Evolutionary conservation across 2,113 vertebrate species (phyloP).

Genomic region (Bubo blakistoni): DNA sequence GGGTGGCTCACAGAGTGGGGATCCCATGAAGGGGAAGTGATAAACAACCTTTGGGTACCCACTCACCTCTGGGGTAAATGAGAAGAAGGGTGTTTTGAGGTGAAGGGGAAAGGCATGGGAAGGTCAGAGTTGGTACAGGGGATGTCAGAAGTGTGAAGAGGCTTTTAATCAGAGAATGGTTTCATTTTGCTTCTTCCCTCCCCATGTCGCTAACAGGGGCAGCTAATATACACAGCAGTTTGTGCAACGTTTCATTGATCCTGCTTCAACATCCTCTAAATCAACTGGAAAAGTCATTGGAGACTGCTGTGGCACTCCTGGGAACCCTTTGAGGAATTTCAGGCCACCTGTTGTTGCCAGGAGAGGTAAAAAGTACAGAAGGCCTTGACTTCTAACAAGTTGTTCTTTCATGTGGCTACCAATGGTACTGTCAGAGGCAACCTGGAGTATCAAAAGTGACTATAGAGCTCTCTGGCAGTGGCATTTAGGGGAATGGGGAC

Average conservation of each 20-base stretch:
- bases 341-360: not conserved
- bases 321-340: not conserved
- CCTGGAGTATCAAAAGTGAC: not conserved
- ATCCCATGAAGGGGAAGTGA: not conserved
- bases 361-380: not conserved
- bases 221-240: not conserved
- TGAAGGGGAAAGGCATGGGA: not conserved
- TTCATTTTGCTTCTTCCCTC: not conserved
- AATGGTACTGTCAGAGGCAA: not conserved
- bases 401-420: not conserved
- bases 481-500: not conserved
- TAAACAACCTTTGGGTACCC: not conserved
- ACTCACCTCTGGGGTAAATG: not conserved
- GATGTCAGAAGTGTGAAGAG: not conserved
- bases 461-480: not conserved
- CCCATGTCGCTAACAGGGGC: not conserved
- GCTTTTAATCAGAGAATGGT: not conserved
- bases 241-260: not conserved
- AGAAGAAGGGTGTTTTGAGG: not conserved
- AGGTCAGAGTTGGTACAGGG: not conserved
- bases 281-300: not conserved
- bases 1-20: accelerated
- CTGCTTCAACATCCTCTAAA: not conserved
- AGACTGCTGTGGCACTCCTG: not conserved
- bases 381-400: not conserved